Evolutionary conservation across 1,140 invertebrate genomes (phyloP).

Genomic region (Bombus waltoni): DNA sequence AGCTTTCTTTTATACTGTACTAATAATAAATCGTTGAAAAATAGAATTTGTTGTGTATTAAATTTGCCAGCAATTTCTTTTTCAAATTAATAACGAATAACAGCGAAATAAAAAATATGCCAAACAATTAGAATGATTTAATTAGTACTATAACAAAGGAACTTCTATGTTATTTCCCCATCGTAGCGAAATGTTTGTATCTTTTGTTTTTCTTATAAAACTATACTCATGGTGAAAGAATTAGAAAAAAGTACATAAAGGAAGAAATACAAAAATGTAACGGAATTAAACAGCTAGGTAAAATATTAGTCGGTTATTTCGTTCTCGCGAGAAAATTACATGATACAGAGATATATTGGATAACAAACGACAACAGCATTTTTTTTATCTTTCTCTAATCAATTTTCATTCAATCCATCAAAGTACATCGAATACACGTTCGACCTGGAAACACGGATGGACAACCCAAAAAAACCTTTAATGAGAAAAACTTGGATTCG

Average conservation of each 20-base stretch:
- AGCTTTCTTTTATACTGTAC: not conserved
- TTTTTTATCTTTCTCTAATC: conserved; percentile 9
- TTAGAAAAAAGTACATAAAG: not conserved
- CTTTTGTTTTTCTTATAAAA: not conserved
- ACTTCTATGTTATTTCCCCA: not conserved
- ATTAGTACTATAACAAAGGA: not conserved
- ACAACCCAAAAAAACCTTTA: not conserved
- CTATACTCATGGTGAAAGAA: not conserved
- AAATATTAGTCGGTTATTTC: not conserved
- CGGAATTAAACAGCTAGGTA: not conserved
- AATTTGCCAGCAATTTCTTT: not conserved
- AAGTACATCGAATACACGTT: not conserved
- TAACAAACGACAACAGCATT: not conserved
- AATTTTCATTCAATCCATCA: conserved; percentile 33
- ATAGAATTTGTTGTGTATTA: not conserved
- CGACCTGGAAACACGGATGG: not conserved
- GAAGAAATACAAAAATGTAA: not conserved
- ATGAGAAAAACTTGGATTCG: not conserved
- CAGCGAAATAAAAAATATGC: not conserved
- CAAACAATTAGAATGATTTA: not conserved
- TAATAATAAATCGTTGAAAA: not conserved
- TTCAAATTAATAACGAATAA: not conserved
- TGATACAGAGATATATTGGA: not conserved
- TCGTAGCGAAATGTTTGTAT: not conserved
- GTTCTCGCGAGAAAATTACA: not conserved